phyloP scores from a whole-genome alignment of 1,140 invertebrate genomes.

The Bombyx mori region DNA sequence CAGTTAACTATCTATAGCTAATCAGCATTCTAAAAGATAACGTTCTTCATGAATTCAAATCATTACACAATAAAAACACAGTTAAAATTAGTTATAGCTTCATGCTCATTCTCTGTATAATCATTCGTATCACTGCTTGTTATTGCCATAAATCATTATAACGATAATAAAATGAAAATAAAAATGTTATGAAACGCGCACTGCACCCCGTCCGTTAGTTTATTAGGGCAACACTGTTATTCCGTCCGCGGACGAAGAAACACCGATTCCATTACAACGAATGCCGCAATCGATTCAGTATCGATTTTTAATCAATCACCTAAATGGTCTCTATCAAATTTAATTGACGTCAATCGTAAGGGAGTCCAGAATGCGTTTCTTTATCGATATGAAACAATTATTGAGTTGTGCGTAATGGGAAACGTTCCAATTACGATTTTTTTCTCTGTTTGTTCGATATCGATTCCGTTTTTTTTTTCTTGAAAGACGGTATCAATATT shows the following conservation, averaged over 20 bases:
- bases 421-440: conserved; percentile 4
- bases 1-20: too few relatives aligned
- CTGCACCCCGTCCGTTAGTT: conserved; percentile 21
- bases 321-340: conserved; percentile 47
- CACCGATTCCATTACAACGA: conserved; percentile 27
- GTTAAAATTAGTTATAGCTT: conserved; percentile 5
- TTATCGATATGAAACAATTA: conserved; percentile 27
- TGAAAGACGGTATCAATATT: too few relatives aligned
- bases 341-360: conserved; percentile 43
- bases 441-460: neutral
- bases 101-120: conserved; percentile 1
- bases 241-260: conserved; percentile 22
- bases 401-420: conserved; percentile 25
- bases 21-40: neutral
- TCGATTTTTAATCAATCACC: conserved; percentile 52
- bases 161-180: conserved; percentile 15
- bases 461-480: too few relatives aligned
- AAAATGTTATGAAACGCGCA: conserved; percentile 11
- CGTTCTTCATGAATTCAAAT: conserved; percentile 3
- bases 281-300: conserved; percentile 33
- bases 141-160: conserved; percentile 16
- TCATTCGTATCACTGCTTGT: conserved; percentile 5
- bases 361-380: conserved; percentile 22
- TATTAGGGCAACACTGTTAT: conserved; percentile 31
- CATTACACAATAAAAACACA: conserved; percentile 1